A percentile compares a stretch with the other conserved stretches of the same genome.
Evolutionary conservation across 2,797 vertebrate species (phyloP).

Genomic region (Chiroxiphia lanceolata): DNA sequence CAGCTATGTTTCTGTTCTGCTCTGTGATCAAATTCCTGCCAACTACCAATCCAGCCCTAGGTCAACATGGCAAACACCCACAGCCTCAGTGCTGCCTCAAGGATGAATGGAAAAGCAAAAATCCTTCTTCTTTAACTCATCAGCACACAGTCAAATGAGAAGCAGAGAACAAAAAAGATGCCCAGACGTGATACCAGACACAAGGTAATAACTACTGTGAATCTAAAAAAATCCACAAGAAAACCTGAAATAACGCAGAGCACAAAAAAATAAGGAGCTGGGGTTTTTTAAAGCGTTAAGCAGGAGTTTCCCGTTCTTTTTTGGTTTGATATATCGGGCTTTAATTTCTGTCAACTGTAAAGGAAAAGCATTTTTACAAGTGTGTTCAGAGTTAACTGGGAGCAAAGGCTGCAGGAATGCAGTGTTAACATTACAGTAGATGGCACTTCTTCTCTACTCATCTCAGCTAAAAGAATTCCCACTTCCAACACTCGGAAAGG

Average conservation of each 20-base stretch:
- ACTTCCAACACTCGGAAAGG: fast-evolving
- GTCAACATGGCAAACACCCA: background rate
- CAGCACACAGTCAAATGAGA: background rate
- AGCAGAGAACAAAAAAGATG: background rate
- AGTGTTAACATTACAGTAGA: background rate
- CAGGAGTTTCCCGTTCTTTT: background rate
- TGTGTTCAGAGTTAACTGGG: background rate
- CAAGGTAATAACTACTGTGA: background rate
- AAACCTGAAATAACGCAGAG: background rate
- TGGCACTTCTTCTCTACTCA: background rate
- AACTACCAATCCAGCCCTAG: background rate
- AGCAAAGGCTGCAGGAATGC: background rate
- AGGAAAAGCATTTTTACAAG: background rate
- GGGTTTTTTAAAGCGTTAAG: background rate
- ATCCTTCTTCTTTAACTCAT: background rate
- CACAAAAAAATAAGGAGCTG: background rate
- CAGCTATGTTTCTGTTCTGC: background rate
- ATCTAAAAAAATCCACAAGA: background rate
- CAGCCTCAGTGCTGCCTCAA: background rate
- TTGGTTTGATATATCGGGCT: background rate
- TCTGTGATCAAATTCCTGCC: background rate
- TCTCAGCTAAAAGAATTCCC: background rate
- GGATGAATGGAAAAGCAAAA: background rate
- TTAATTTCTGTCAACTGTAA: background rate
- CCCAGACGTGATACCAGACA: background rate